phyloP scores from a whole-genome alignment of 2,797 vertebrate species.

The Molothrus aeneus region DNA sequence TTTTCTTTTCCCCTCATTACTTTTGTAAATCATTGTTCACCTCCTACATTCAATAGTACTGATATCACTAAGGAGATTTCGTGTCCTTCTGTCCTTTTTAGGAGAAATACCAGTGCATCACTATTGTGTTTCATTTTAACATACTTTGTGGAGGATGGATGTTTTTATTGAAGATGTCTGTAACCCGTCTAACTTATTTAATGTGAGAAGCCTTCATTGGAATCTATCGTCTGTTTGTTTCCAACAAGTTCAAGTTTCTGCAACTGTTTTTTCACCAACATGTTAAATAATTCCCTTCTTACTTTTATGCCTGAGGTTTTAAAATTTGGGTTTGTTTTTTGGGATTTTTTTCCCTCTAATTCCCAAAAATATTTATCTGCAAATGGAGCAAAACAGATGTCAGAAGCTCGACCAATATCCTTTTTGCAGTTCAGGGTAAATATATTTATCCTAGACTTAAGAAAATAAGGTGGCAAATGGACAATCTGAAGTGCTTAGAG shows the following conservation, averaged over 20 bases:
- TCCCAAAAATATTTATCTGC: not conserved
- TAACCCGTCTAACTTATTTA: slow-evolving; percentile 66
- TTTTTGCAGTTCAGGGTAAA: slow-evolving; percentile 54
- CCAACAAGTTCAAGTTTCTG: slow-evolving; percentile 35
- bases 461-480: slow-evolving; percentile 8
- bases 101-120: slow-evolving; percentile 66
- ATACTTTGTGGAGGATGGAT: slow-evolving; percentile 59
- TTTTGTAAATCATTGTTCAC: slow-evolving; percentile 56
- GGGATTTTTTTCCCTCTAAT: not conserved
- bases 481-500: slow-evolving; percentile 32
- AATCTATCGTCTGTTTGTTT: slow-evolving; percentile 42
- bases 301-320: slow-evolving; percentile 14
- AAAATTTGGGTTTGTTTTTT: not conserved
- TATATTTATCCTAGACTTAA: slow-evolving; percentile 25
- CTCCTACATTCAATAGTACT: slow-evolving; percentile 63
- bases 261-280: slow-evolving; percentile 37
- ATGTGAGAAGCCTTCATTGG: slow-evolving; percentile 60
- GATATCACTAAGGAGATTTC: slow-evolving; percentile 68
- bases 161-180: slow-evolving; percentile 58
- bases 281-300: slow-evolving; percentile 15
- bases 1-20: slow-evolving; percentile 36
- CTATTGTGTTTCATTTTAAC: slow-evolving; percentile 69
- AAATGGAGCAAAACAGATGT: not conserved
- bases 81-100: slow-evolving; percentile 70
- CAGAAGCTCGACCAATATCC: not conserved